A percentile compares a stretch with the other conserved stretches of the same genome.
Evolutionary conservation across 2,888 invertebrate genomes (phyloP).

Genomic region (Cremastobaeus sp.): DNA sequence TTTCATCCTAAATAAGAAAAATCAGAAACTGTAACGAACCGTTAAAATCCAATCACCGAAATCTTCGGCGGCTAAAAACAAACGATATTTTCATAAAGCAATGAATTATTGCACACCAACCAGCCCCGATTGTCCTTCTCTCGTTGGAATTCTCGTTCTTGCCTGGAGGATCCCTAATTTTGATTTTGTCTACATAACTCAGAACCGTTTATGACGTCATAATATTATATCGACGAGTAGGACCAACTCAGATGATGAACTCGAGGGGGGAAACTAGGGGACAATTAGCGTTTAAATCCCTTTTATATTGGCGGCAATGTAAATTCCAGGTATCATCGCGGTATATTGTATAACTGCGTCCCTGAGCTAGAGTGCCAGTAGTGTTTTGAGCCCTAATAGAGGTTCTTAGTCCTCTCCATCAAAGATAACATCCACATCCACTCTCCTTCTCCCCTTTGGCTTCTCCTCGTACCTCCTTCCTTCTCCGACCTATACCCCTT

Average conservation of each 20-base stretch:
- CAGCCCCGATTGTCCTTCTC: slow-evolving; percentile 20
- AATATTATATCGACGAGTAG: slow-evolving; percentile 23
- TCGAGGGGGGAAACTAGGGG: slow-evolving; percentile 21
- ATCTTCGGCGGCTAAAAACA: slow-evolving; percentile 32
- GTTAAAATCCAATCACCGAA: slow-evolving; percentile 28
- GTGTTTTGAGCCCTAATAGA: slow-evolving; percentile 71
- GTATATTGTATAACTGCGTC: slow-evolving; percentile 65
- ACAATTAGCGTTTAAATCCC: slow-evolving; percentile 49
- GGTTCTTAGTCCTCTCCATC: slow-evolving; percentile 71
- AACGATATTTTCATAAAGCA: slow-evolving; percentile 34
- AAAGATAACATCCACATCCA: slow-evolving; percentile 69
- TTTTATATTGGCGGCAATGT: slow-evolving; percentile 40
- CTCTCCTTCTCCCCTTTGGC: slow-evolving; percentile 53
- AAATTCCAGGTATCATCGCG: slow-evolving; percentile 45
- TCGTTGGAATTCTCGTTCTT: slow-evolving; percentile 19
- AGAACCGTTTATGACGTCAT: slow-evolving; percentile 52
- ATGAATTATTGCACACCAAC: slow-evolving; percentile 50
- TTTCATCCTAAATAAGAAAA: too few species aligned
- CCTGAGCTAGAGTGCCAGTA: slow-evolving; percentile 67
- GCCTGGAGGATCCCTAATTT: slow-evolving; percentile 45
- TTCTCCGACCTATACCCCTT: slow-evolving; percentile 15
- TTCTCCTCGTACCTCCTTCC: slow-evolving; percentile 16
- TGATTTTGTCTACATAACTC: slow-evolving; percentile 49
- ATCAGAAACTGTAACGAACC: neutral
- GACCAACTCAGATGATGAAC: slow-evolving; percentile 38